Evolutionary conservation across 2,113 vertebrate genomes (phyloP), one percentile per base, ranked within the genome.

Genomic region (Cochlearius cochlearius): DNA sequence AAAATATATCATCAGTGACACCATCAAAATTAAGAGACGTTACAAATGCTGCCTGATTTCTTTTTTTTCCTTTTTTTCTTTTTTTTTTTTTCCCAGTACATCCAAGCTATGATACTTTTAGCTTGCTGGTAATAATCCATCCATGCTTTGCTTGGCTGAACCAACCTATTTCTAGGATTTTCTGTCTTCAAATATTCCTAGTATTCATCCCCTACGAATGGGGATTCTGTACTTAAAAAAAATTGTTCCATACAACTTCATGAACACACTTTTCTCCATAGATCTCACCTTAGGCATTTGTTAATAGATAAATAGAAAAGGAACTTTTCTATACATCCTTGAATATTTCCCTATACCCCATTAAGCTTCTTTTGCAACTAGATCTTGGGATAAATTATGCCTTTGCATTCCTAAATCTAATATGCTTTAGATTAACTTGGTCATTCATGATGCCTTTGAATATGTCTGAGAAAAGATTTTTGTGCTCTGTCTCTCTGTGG

Each of bases 41-140:
- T 86, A 50, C 1, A 62, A 81, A 80, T 41, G 7, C 5, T 49
- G 26, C 9, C 47, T 69, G 13, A 7, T 49, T 26, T 15, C 20
- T 55, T 32, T 7, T 17, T 47, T 9, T 22, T n/a, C n/a, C 41
- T 41, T 41, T 41, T 41, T 41, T 41, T 3, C 19, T 16, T 32
- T 17, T 10, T 22, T 38, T 9, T 4, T 0, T 1, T 3, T 4
- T 4, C 20, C 5, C 18, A 17, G 29, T 50, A 29, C 16, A 50
- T 34, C 75, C 4, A 81, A 53, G 14, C 4, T 74, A 15, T 90
- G n/a, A n/a, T 59, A 66, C 13, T 11, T 80, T 64, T 60, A 77
- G 8, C 15, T 86, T 56, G 16, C 15, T 71, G 2, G 11, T 41
- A 58, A 50, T 67, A 72, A 84, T 63, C n/a, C 9, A 52, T 75